A percentile compares a stretch with the other conserved stretches of the same genome.
Evolutionary conservation across 2,888 invertebrate species (phyloP).

Genomic region (Xylota sylvarum): DNA sequence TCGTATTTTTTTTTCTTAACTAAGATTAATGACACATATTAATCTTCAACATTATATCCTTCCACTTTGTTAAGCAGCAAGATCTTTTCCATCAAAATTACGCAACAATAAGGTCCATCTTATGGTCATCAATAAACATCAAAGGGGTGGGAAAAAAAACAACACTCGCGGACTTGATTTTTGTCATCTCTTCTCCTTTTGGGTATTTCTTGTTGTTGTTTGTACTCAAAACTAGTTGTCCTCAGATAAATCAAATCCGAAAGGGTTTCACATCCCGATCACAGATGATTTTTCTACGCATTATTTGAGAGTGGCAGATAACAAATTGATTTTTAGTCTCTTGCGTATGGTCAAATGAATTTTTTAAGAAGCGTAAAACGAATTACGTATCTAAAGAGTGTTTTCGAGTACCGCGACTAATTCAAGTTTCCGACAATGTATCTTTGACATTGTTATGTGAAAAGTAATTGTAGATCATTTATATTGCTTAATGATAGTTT

Average conservation of each 20-base stretch:
- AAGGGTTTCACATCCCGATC: constrained; percentile 46
- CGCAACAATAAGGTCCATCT: constrained; percentile 67
- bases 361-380: constrained; percentile 57
- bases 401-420: constrained; percentile 67
- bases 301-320: constrained; percentile 53
- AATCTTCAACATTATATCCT: constrained; percentile 53
- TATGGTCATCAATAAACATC: constrained; percentile 73
- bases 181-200: constrained; percentile 40
- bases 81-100: constrained; percentile 57
- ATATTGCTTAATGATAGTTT: constrained; percentile 63
- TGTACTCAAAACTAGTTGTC: constrained; percentile 54
- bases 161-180: constrained; percentile 44
- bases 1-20: constrained; percentile 30
- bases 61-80: constrained; percentile 62
- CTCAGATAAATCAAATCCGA: constrained; percentile 53
- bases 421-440: constrained; percentile 64
- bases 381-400: constrained; percentile 58
- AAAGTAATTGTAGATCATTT: constrained; percentile 63
- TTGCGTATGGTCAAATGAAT: constrained; percentile 48
- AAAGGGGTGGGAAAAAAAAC: constrained; percentile 47
- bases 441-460: constrained; percentile 38
- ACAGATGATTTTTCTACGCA: constrained; percentile 41
- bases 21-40: constrained; percentile 71
- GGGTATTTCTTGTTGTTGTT: constrained; percentile 38
- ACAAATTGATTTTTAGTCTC: constrained; percentile 65